A percentile compares a stretch with the other conserved stretches of the same genome.
Conservation (phyloP, 1,140 invertebrate species). For the Saccostrea echinata region DNA sequence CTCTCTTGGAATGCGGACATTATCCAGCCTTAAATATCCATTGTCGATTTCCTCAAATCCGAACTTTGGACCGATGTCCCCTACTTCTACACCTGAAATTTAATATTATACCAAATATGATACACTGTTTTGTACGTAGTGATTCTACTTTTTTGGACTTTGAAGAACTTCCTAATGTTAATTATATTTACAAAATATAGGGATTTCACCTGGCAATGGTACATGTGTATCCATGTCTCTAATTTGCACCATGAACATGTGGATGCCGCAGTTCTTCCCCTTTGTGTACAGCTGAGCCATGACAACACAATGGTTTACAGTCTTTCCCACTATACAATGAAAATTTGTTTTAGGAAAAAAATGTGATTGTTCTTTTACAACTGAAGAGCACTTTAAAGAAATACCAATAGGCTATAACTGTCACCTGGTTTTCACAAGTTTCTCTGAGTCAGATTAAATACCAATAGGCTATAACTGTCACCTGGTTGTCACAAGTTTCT, state of each 20-base stretch:
- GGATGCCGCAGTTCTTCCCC: slow-evolving; percentile 91
- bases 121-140: not conserved
- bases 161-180: not conserved
- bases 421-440: no score
- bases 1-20: slow-evolving; percentile 91
- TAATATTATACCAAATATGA: not conserved
- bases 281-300: slow-evolving; percentile 93
- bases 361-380: no score
- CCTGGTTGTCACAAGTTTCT: no score
- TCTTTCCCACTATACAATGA: slow-evolving; percentile 89
- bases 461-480: no score
- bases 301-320: slow-evolving; percentile 92
- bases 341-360: not conserved
- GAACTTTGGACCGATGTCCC: slow-evolving; percentile 95
- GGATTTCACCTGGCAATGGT: slow-evolving; percentile 86
- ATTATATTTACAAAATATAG: not conserved
- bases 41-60: slow-evolving; percentile 94
- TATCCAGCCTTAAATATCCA: slow-evolving; percentile 91
- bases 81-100: slow-evolving; percentile 90
- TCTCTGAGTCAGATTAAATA: no score
- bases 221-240: slow-evolving; percentile 92
- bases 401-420: no score
- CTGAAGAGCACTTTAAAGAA: no score
- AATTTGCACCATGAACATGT: slow-evolving; percentile 95
- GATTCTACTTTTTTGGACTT: not conserved